Evolutionary conservation across 2,797 vertebrate genomes (phyloP), one percentile per base, ranked within the genome.

Genomic region (Calcarius lapponicus): DNA sequence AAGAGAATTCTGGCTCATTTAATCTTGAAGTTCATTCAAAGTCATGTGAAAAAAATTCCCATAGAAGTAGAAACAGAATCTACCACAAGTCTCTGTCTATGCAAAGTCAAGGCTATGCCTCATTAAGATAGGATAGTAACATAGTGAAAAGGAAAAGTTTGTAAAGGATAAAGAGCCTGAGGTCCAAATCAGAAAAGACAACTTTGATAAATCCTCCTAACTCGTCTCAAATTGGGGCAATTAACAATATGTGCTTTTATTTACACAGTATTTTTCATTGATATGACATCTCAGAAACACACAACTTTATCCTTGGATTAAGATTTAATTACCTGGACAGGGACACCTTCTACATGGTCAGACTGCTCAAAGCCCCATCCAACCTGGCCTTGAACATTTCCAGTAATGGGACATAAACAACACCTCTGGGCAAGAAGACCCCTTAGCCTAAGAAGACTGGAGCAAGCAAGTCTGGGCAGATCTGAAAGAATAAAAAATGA

Each of bases 21-120:
- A 71, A 89, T 94, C 26, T 43, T 94, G 43, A 96, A 91, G 72
- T 91, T 96, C 51, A 81, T 86, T 96, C 83, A 89, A 93, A 31
- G 64, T 62, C 32, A 60, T 22, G 45, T 67, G 48, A 36, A 78
- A 95, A 89, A 93, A 93, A 80, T 58, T 7, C 40, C n/a, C 25
- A 11, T 8, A 43, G 20, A 88, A 70, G 7, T 20, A 76, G 64
- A 94, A 88, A 34, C 5, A 88, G 72, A 83, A 95, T 50, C 48
- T 3, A 17, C 26, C 38, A 89, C 18, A 66, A 70, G 4, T 51
- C 22, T 66, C 51, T 74, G 18, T 56, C 32, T 53, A 32, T 26
- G 24, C 32, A 47, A 86, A 85, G 38, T 40, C 38, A 76, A 91
- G 45, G 11, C 15, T 71, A 7, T 45, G 58, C 16, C 60, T 96